Evolutionary conservation across 2,888 invertebrate genomes (phyloP), one percentile per base, ranked within the genome.

Genomic region (Trichopoda pennipes): DNA sequence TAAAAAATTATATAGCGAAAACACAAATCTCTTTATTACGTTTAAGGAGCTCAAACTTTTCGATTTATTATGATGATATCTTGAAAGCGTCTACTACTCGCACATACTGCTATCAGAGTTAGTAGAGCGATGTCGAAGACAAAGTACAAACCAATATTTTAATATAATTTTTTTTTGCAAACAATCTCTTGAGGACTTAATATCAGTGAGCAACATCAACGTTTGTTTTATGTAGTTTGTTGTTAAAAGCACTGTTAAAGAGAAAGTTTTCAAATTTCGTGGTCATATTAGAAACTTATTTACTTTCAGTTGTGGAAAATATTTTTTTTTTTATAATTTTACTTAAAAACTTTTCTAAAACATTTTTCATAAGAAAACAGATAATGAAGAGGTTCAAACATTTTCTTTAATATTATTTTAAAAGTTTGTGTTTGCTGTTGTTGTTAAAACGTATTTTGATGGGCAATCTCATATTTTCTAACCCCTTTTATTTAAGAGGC

Each of bases 341-440:
- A n/a, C 42, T 63, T 23, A 42, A 53, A 38, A 42, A 63, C 9
- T 49, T 66, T 74, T 35, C 49, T 56, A 9, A 38, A 19, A 69
- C 7, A 8, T 16, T 80, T 56, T 47, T 60, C 42, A 49, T 68
- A 53, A 19, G 16, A n/a, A 51, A 55, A 14, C 8, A n/a, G 38
- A 55, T 47, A 28, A 73, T 32, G 16, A 58, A 69, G 14, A 63
- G 35, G 21, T 55, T 74, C 35, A 16, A 2, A 44, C 58, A 19
- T 47, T 47, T 10, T n/a, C 28, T 2, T 1, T 58, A 6, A 58
- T 56, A 64, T 56, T 56, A 6, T 68, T 53, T 17, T 21, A 44
- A 72, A 66, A 58, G 60, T 56, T 68, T 81, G 68, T 72, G 63
- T 81, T 70, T 73, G 60, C 42, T 66, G 7, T 16, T 14, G 42